Evolutionary conservation across 1,140 invertebrate genomes (phyloP), one percentile per base, ranked within the genome.

Genomic region (Holotrichia oblita): DNA sequence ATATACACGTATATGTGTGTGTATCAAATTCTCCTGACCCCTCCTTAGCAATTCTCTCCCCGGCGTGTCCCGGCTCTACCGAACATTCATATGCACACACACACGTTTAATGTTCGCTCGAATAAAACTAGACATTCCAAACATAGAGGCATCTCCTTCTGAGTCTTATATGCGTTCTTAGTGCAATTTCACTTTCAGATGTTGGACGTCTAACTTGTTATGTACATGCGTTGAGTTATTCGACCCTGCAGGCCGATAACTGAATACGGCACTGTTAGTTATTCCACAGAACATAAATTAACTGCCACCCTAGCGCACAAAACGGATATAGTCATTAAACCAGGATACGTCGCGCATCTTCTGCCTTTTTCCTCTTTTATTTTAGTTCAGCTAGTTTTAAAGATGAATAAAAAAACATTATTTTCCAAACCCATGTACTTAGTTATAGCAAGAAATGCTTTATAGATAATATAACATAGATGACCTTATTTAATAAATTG

Each of bases 281-380:
- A 69, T 69, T 27, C 61, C 27, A 69, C 12, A 22, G 61, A 69
- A 69, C 27, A 69, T 69, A 69, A 69, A 69, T 69, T 69, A 69
- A 27, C 61, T 69, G 61, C 61, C 61, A 69, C 61, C 61, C 61
- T 69, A 69, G 61, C 22, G 24, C 22, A 69, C 61, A 24, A 69
- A 69, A 69, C 61, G 61, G 61, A 69, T 69, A 69, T 69, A 69
- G 61, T 69, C 61, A 69, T 69, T 69, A 27, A 69, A 20, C 61
- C 61, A 69, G 20, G 61, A 69, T 69, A 69, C 61, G 20, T 69
- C 20, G 61, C 27, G 61, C 27, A 20, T 27, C 22, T 69, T 10
- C 61, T 69, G 6, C 27, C 24, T 69, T 69, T 69, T 55, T 55
- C 44, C 10, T 55, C 48, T 14, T 14, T 27, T 69, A 69, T 69